phyloP scores from a whole-genome alignment of 2,888 invertebrate species.

The Helleia helle region DNA sequence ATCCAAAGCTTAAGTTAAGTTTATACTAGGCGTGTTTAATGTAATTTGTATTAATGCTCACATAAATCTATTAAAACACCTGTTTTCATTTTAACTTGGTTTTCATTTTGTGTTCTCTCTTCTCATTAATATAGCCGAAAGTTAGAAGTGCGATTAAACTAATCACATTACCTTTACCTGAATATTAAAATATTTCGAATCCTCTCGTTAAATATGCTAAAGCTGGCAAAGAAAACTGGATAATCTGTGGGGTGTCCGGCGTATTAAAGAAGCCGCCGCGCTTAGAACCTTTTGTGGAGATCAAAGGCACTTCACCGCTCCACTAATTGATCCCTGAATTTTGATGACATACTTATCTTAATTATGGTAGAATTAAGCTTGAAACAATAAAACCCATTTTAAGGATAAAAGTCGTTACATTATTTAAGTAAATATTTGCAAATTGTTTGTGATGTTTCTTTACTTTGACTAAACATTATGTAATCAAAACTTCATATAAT shows the following conservation, averaged over 20 bases:
- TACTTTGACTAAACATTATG: too few relatives aligned
- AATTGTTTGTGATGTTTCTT: too few relatives aligned
- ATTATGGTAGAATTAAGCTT: slow-evolving; percentile 9
- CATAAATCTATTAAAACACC: too few relatives aligned
- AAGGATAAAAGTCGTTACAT: too few relatives aligned
- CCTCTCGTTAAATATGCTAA: slow-evolving; percentile 61
- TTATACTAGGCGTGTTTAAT: too few relatives aligned
- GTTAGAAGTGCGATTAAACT: slow-evolving; percentile 21
- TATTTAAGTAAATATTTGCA: too few relatives aligned
- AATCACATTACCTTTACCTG: slow-evolving; percentile 27
- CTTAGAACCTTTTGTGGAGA: slow-evolving; percentile 50
- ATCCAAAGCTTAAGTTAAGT: too few relatives aligned
- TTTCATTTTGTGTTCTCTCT: slow-evolving; percentile 1
- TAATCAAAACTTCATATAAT: too few relatives aligned
- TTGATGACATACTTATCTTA: slow-evolving; percentile 27
- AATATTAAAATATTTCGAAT: slow-evolving; percentile 41
- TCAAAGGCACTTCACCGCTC: slow-evolving; percentile 51
- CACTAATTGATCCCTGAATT: slow-evolving; percentile 60
- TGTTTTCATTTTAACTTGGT: too few relatives aligned
- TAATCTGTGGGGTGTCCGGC: slow-evolving; percentile 59
- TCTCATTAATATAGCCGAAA: slow-evolving; percentile 9
- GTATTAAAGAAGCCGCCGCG: slow-evolving; percentile 54
- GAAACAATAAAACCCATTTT: too few relatives aligned
- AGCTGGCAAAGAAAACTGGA: slow-evolving; percentile 57
- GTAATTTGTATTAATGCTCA: too few relatives aligned